phyloP scores from a whole-genome alignment of 2,113 vertebrate genomes.

The Caretta caretta region DNA sequence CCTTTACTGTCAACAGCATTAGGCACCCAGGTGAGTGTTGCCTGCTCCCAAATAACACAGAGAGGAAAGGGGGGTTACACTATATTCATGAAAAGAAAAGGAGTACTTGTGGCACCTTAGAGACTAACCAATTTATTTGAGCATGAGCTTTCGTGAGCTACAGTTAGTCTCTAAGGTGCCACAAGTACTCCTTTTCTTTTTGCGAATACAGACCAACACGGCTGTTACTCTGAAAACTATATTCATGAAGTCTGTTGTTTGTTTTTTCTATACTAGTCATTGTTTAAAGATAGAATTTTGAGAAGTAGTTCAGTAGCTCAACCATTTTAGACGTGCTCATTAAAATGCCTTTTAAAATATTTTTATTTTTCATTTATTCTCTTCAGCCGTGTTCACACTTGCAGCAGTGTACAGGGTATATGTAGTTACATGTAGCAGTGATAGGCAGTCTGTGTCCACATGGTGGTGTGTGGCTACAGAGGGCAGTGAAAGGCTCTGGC shows the following conservation, averaged over 20 bases:
- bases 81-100: background rate
- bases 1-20: background rate
- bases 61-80: background rate
- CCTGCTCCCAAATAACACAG: background rate
- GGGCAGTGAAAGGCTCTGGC: background rate
- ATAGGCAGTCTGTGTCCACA: background rate
- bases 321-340: accelerated
- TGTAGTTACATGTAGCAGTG: background rate
- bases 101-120: too few relatives aligned
- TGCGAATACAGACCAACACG: too few relatives aligned
- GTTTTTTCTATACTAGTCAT: background rate
- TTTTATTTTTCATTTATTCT: background rate
- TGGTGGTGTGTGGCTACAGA: too few relatives aligned
- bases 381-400: background rate
- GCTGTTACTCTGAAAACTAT: too few relatives aligned
- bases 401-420: background rate
- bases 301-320: background rate
- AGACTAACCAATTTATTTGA: too few relatives aligned
- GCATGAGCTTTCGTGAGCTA: too few relatives aligned
- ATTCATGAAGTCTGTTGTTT: background rate
- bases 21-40: background rate
- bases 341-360: background rate
- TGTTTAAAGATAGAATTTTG: background rate
- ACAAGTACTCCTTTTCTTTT: too few relatives aligned
- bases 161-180: too few relatives aligned